Conservation (phyloP, 2,113 vertebrate genomes). For the Bagarius yarrelli region DNA sequence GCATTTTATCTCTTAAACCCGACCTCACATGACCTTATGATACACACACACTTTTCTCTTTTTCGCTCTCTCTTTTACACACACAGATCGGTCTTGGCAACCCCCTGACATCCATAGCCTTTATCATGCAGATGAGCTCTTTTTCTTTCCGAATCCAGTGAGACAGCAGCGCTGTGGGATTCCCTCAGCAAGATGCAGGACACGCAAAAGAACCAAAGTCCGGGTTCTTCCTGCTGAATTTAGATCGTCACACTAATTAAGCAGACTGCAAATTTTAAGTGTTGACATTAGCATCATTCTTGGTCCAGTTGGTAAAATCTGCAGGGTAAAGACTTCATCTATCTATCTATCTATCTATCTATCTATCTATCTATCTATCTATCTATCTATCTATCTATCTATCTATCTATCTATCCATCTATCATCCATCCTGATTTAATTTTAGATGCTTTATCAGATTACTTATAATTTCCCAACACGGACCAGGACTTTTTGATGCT, state of each 20-base stretch:
- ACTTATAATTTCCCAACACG: too few species aligned
- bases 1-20: slow-evolving; percentile 8
- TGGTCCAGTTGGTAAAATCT: neutral
- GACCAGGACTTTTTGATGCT: too few species aligned
- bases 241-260: slow-evolving; percentile 4
- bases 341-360: too few species aligned
- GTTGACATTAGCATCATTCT: neutral
- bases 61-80: neutral
- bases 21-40: slow-evolving; percentile 27
- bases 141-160: slow-evolving; percentile 31
- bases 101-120: slow-evolving; percentile 54
- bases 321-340: neutral
- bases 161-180: slow-evolving; percentile 19
- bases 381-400: too few species aligned
- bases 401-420: too few species aligned
- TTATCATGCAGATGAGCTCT: slow-evolving; percentile 59
- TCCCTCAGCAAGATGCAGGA: neutral
- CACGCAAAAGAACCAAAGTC: neutral
- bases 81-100: slow-evolving; percentile 50
- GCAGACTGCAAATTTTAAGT: neutral
- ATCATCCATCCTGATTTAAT: too few species aligned
- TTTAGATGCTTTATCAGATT: too few species aligned
- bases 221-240: neutral
- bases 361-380: too few species aligned
- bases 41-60: slow-evolving; percentile 21